Conservation (phyloP, 2,113 vertebrate species). For the Cinclus mexicanus region DNA sequence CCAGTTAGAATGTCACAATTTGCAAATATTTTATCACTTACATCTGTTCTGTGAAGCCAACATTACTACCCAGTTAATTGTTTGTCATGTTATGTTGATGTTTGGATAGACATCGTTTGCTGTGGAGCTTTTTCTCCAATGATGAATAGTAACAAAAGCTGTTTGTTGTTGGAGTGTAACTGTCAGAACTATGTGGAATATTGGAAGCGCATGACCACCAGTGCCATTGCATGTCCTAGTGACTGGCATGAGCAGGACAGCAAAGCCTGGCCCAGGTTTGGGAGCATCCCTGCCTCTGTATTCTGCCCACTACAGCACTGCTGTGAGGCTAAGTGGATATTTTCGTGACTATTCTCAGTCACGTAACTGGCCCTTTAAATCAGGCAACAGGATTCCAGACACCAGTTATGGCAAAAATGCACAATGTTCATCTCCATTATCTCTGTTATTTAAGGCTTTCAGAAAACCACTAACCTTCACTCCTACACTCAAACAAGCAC, state of each 20-base stretch:
- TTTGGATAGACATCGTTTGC: background rate
- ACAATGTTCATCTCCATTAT: conserved; percentile 59
- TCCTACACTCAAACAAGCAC: conserved; percentile 71
- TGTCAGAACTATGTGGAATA: background rate
- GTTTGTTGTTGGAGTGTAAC: accelerated
- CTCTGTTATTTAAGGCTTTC: conserved; percentile 66
- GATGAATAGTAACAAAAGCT: background rate
- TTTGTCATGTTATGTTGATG: background rate
- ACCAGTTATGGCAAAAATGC: conserved; percentile 37
- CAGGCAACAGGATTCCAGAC: conserved; percentile 53
- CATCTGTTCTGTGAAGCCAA: background rate
- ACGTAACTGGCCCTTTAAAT: conserved; percentile 58
- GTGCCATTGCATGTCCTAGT: accelerated
- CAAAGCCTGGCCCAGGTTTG: background rate
- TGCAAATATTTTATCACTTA: background rate
- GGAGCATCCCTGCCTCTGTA: background rate
- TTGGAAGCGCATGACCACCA: background rate
- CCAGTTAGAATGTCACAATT: background rate
- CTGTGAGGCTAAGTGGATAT: background rate
- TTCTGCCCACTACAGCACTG: background rate
- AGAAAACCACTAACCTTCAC: conserved; percentile 68
- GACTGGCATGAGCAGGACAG: background rate
- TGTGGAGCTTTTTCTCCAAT: background rate
- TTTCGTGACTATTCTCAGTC: background rate
- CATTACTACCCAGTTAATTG: background rate